Conservation (phyloP, 2,113 vertebrate genomes). For the Clarias magur region DNA sequence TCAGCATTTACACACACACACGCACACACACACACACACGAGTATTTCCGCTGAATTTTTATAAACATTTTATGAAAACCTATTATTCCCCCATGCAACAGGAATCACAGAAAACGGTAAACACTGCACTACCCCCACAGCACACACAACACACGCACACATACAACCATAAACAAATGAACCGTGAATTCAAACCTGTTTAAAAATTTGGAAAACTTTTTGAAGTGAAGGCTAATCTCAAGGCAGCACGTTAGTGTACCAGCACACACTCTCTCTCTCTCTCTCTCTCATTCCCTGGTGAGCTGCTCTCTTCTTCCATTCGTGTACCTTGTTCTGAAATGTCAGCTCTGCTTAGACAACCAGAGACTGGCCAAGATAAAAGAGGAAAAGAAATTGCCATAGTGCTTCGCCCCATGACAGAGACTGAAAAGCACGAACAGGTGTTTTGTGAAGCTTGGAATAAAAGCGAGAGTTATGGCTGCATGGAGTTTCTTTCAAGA, state of each 20-base stretch:
- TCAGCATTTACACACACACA: constrained; percentile 34
- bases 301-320: constrained; percentile 36
- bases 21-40: not conserved
- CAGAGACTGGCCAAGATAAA: constrained; percentile 37
- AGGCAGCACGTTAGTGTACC: constrained; percentile 57
- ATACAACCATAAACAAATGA: constrained; percentile 41
- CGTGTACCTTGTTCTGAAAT: constrained; percentile 24
- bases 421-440: constrained; percentile 44
- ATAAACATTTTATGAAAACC: not conserved
- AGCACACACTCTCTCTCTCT: constrained; percentile 4
- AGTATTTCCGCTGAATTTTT: not conserved
- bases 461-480: not conserved
- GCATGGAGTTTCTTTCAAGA: constrained; percentile 37
- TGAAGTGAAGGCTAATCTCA: constrained; percentile 66
- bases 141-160: constrained; percentile 24
- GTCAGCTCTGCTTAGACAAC: constrained; percentile 55
- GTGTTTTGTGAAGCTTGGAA: constrained; percentile 32
- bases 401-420: constrained; percentile 24
- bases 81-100: not conserved
- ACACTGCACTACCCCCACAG: constrained; percentile 39
- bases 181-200: constrained; percentile 66
- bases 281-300: constrained; percentile 15
- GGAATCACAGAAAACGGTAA: constrained; percentile 41
- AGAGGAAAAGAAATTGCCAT: constrained; percentile 47
- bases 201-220: constrained; percentile 61